Evolutionary conservation across 2,797 vertebrate genomes (phyloP).

Genomic region (Oreortyx pictus): DNA sequence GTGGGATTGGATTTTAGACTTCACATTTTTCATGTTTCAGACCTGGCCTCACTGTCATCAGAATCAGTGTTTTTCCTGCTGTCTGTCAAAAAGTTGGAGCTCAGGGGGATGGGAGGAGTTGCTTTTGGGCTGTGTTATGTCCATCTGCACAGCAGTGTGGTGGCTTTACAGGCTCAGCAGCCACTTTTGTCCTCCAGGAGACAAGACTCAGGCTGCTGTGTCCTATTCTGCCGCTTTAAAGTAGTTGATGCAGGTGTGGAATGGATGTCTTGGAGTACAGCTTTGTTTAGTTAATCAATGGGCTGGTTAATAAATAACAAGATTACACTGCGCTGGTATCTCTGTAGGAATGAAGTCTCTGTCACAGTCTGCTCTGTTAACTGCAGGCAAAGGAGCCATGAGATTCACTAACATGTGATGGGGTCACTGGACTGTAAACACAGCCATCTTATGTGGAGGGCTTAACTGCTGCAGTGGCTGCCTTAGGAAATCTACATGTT

Average conservation of each 20-base stretch:
- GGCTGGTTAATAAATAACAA: slow-evolving; percentile 40
- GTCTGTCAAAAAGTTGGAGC: neutral
- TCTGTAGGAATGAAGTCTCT: neutral
- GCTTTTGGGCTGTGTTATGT: neutral
- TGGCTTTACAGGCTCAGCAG: neutral
- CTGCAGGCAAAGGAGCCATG: neutral
- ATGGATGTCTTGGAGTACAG: neutral
- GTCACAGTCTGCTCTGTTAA: neutral
- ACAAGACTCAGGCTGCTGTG: neutral
- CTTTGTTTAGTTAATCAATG: neutral
- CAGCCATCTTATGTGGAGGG: neutral
- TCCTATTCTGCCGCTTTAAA: neutral
- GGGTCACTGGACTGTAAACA: too few species aligned
- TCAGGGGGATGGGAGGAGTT: neutral
- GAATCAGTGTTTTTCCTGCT: neutral
- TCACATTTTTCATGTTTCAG: neutral
- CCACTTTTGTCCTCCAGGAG: neutral
- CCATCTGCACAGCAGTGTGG: accelerated
- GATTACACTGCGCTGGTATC: neutral
- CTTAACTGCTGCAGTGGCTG: neutral
- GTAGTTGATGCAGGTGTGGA: neutral
- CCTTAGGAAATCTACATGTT: neutral
- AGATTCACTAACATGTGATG: neutral
- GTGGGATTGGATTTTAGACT: neutral
- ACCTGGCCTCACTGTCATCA: neutral